Evolutionary conservation across 2,888 invertebrate species (phyloP), one percentile per base, ranked within the genome.

Genomic region (Cantharis rustica): DNA sequence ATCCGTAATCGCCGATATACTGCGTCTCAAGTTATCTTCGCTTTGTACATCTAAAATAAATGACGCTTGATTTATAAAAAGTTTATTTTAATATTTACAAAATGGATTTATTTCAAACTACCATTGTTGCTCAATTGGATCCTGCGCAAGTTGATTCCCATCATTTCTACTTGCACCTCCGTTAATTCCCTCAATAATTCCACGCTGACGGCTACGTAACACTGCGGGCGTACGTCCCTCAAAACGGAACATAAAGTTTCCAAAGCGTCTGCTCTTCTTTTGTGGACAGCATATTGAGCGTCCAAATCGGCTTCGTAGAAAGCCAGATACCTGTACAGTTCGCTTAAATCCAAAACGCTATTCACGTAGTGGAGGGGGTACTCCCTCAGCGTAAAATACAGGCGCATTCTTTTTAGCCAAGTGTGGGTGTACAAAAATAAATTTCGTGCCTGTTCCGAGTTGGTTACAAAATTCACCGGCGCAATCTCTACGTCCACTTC

Each of bases 301-400:
- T 94, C 94, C 63, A 93, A 89, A 83, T 93, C 92, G 61, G 90
- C 88, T 86, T 95, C 95, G 87, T 94, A 95, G 85, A 93, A 93
- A 0, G 93, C 91, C 71, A 95, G 88, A 83, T 91, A 90, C 81
- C 92, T 91, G 84, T 92, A 94, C 13, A 93, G 85, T 82, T 92
- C 92, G 63, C 93, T 93, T 66, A 91, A 84, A 83, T 92, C 92
- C 79, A 92, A 84, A 1, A 91, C 90, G 76, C 91, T 90, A 64
- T 91, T 90, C 73, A 92, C 90, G 81, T 91, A 91, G 80, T 92
- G 91, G 47, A 91, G 88, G 0, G 92, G 90, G 82, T 90, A 89
- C 80, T 91, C 90, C 76, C 91, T 89, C 64, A 92, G 88, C 73
- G 90, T 91, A 79, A 91, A 92, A 83, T 89, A 91, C 72, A 90